These are phyloP conservation scores for Artemia franciscana DNA, from an alignment of 1,140 invertebrate species.

Conservation along the genomic window DNA sequence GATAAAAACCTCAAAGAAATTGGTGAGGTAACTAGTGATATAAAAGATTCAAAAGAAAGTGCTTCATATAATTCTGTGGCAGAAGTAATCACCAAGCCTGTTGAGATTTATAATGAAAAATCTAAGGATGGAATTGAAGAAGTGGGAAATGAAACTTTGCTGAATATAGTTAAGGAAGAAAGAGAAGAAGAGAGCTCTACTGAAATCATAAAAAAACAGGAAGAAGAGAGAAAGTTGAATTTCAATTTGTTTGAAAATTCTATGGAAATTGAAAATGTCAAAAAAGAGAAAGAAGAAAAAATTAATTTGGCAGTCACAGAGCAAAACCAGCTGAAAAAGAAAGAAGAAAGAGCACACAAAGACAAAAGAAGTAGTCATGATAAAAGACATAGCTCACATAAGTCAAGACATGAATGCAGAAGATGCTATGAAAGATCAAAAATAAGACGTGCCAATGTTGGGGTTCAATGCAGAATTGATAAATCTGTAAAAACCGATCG, in stretches of 20 bases:
- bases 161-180: background rate
- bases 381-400: background rate
- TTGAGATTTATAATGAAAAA: background rate
- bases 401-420: slow-evolving; percentile 10
- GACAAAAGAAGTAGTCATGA: background rate
- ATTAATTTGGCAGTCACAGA: background rate
- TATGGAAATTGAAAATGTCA: background rate
- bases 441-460: slow-evolving; percentile 30
- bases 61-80: too few species aligned
- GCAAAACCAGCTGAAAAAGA: background rate
- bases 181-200: background rate
- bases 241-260: background rate
- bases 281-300: background rate
- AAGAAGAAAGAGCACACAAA: background rate
- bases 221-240: background rate
- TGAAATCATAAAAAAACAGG: background rate
- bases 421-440: slow-evolving; percentile 15
- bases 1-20: background rate
- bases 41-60: background rate
- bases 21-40: background rate
- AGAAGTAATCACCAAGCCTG: background rate
- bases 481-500: slow-evolving; percentile 12
- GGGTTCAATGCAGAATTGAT: slow-evolving; percentile 29
- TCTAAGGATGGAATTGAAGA: background rate
- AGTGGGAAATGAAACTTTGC: background rate